These are phyloP conservation scores for Plagodis pulveraria DNA, from an alignment of 2,888 invertebrate species.

Conservation along the genomic window DNA sequence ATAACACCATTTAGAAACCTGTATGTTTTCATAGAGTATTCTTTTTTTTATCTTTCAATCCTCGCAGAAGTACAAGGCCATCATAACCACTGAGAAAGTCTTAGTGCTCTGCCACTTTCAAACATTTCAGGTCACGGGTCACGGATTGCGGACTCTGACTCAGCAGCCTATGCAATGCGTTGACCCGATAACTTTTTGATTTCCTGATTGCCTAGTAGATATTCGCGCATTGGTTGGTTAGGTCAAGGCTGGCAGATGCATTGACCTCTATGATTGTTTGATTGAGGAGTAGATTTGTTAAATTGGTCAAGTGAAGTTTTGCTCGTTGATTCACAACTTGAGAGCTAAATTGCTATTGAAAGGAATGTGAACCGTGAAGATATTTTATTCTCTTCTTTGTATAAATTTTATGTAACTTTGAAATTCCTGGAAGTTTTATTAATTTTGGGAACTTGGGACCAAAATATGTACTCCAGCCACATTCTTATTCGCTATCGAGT, in stretches of 20 bases:
- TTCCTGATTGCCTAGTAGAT: constrained; percentile 61
- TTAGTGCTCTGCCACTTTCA: constrained; percentile 64
- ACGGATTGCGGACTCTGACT: constrained; percentile 43
- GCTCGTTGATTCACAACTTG: constrained; percentile 26
- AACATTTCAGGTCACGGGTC: constrained; percentile 48
- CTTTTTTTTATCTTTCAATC: neutral
- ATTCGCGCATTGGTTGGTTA: constrained; percentile 36
- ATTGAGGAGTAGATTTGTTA: constrained; percentile 53
- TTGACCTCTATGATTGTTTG: constrained; percentile 63
- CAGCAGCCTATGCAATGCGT: constrained; percentile 40
- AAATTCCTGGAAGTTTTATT: too few relatives aligned
- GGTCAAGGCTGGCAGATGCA: constrained; percentile 43
- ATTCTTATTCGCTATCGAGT: too few relatives aligned
- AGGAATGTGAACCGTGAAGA: too few relatives aligned
- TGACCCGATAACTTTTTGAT: constrained; percentile 54
- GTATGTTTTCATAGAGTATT: too few relatives aligned
- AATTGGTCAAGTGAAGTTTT: constrained; percentile 19
- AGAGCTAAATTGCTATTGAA: constrained; percentile 19
- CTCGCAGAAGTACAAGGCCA: constrained; percentile 53
- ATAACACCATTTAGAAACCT: too few relatives aligned
- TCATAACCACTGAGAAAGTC: constrained; percentile 65
- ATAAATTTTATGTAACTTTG: too few relatives aligned
- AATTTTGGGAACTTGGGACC: too few relatives aligned
- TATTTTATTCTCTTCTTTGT: too few relatives aligned
- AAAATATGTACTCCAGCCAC: too few relatives aligned